Conservation (phyloP, 2,888 invertebrate genomes). For the Phyllotreta cruciferae region DNA sequence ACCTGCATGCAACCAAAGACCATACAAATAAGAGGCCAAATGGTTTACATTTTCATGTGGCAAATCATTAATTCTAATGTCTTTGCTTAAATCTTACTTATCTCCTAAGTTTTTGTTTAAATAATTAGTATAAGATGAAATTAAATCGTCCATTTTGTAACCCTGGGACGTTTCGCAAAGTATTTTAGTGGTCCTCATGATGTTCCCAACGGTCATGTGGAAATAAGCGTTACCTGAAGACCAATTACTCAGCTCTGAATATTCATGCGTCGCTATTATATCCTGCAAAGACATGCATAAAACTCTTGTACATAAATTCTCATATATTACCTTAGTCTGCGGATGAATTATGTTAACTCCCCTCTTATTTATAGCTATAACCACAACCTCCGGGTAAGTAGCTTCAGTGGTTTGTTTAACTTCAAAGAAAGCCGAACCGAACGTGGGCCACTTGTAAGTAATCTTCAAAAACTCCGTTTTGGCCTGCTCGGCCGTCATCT, state of each 20-base stretch:
- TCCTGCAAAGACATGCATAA: conserved; percentile 65
- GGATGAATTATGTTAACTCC: conserved; percentile 92
- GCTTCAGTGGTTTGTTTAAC: conserved; percentile 91
- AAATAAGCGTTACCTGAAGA: conserved; percentile 95
- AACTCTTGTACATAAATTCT: too few species aligned
- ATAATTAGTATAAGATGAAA: conserved; percentile 85
- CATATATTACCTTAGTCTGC: conserved; percentile 80
- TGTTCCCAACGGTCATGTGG: conserved; percentile 94
- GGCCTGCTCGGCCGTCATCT: conserved; percentile 72
- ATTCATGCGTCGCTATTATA: conserved; percentile 82
- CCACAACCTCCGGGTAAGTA: conserved; percentile 82
- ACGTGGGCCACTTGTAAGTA: conserved; percentile 83
- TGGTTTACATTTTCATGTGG: too few species aligned
- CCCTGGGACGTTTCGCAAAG: conserved; percentile 92
- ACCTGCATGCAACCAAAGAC: too few species aligned
- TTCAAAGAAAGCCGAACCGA: conserved; percentile 96
- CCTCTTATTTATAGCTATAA: conserved; percentile 89
- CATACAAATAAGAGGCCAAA: too few species aligned
- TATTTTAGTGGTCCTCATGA: conserved; percentile 86
- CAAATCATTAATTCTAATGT: too few species aligned
- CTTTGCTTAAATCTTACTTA: conserved; percentile 4
- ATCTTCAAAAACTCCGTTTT: conserved; percentile 81
- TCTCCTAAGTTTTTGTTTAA: conserved; percentile 46
- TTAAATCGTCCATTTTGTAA: conserved; percentile 96
- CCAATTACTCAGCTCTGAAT: conserved; percentile 92